A percentile compares a stretch with the other conserved stretches of the same genome.
These are phyloP conservation scores for Rotaria macrura DNA, from an alignment of 2,888 invertebrate genomes.

Conservation along the genomic window DNA sequence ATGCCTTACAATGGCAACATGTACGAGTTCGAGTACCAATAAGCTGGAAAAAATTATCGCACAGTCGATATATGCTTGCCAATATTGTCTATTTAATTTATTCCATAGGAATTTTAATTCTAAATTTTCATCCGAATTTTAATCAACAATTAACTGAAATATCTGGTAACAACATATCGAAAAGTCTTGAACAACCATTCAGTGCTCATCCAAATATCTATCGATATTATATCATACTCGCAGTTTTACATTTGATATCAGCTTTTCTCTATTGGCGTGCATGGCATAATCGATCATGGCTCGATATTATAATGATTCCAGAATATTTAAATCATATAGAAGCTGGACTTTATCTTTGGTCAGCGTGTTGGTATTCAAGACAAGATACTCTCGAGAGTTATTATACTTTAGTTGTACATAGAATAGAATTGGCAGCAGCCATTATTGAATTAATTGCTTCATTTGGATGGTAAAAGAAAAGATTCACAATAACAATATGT, in stretches of 20 bases:
- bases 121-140: neutral
- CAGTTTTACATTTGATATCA: neutral
- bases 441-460: neutral
- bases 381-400: neutral
- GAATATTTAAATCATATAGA: conserved; percentile 22
- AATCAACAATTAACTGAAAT: neutral
- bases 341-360: conserved; percentile 12
- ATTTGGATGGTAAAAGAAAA: neutral
- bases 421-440: neutral
- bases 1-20: neutral
- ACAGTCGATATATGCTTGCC: neutral
- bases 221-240: neutral
- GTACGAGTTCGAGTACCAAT: neutral
- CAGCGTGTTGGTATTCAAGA: neutral
- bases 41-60: neutral
- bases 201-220: neutral
- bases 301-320: neutral
- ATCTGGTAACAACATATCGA: neutral
- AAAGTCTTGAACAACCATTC: neutral
- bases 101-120: neutral
- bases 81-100: neutral
- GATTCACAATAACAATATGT: no score
- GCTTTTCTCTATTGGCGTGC: neutral
- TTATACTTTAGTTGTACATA: conserved; percentile 13
- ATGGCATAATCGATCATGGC: neutral